phyloP scores from a whole-genome alignment of 2,888 invertebrate genomes.

The Quadroppia sp. region DNA sequence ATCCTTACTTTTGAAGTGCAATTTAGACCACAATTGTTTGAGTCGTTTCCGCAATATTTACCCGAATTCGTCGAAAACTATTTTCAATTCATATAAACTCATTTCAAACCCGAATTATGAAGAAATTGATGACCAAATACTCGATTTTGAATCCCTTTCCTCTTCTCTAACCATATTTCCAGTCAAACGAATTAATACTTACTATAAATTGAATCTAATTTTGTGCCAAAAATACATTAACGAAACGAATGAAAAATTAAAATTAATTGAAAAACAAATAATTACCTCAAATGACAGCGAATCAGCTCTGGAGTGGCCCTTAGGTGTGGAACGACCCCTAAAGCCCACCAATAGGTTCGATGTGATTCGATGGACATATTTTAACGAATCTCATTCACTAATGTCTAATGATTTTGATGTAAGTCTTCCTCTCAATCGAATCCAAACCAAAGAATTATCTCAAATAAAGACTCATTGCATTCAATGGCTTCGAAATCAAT shows the following conservation, averaged over 20 bases:
- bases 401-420: conserved; percentile 68
- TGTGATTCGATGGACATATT: conserved; percentile 77
- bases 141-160: not conserved
- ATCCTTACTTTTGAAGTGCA: conserved; percentile 25
- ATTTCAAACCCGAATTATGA: conserved; percentile 19
- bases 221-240: conserved; percentile 14
- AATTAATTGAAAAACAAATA: conserved; percentile 23
- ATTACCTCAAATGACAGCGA: not conserved
- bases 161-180: conserved; percentile 9
- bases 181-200: not conserved
- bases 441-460: conserved; percentile 32
- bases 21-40: conserved; percentile 12
- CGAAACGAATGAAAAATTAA: not conserved
- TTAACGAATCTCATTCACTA: conserved; percentile 77
- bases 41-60: not conserved
- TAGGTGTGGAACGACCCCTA: conserved; percentile 65
- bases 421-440: conserved; percentile 26
- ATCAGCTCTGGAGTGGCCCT: conserved; percentile 62
- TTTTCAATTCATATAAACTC: conserved; percentile 16
- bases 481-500: conserved; percentile 49
- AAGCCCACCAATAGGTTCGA: conserved; percentile 72
- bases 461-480: conserved; percentile 39
- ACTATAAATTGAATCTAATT: conserved; percentile 15
- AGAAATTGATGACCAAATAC: not conserved
- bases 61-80: not conserved